Evolutionary conservation across 2,113 vertebrate species (phyloP).

Genomic region (Sceloporus undulatus): DNA sequence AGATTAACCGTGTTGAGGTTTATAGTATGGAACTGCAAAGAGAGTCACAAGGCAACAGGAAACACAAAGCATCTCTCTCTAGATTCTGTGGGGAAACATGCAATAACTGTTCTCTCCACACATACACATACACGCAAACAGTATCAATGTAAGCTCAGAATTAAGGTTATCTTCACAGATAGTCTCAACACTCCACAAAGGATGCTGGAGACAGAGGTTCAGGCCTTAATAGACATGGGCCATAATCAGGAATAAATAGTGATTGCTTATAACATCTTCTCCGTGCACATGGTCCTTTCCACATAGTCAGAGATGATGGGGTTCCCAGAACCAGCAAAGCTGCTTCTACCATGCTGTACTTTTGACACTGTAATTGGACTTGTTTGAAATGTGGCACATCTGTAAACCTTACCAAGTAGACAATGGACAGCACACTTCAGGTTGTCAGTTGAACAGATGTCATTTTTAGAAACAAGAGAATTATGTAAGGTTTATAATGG

Average conservation of each 20-base stretch:
- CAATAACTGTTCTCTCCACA: conserved; percentile 42
- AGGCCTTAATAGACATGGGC: not conserved
- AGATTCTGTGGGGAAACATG: not conserved
- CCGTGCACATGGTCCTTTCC: not conserved
- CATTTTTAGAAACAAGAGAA: not conserved
- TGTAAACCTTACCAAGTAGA: not conserved
- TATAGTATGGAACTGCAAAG: conserved; percentile 62
- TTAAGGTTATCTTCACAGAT: too few species aligned
- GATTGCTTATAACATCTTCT: not conserved
- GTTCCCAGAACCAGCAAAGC: not conserved
- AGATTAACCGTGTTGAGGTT: conserved; percentile 71
- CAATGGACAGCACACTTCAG: not conserved
- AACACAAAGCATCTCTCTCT: conserved; percentile 40
- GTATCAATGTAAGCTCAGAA: too few species aligned
- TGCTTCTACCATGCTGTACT: not conserved
- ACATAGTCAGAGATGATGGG: not conserved
- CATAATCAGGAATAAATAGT: not conserved
- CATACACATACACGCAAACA: too few species aligned
- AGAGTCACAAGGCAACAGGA: conserved; percentile 47
- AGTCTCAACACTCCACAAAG: too few species aligned
- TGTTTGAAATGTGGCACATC: not conserved
- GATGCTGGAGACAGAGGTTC: not conserved
- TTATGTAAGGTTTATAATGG: not conserved
- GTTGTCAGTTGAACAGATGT: not conserved
- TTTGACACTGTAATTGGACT: not conserved